These are phyloP conservation scores for Leucopsar rothschildi DNA, from an alignment of 2,113 vertebrate species.

Conservation along the genomic window DNA sequence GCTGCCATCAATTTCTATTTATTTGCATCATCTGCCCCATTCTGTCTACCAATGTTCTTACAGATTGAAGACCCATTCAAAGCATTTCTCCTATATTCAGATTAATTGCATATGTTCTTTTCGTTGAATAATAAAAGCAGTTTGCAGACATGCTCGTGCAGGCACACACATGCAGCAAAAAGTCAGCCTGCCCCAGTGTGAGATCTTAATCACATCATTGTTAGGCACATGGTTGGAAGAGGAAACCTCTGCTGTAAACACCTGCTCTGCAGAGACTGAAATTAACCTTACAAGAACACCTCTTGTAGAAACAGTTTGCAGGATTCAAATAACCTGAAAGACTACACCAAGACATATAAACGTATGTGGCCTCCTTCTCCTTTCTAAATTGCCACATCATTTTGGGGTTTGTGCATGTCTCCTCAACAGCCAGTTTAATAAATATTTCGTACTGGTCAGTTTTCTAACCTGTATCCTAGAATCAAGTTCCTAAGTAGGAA, in stretches of 20 bases:
- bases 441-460: not conserved
- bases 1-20: not conserved
- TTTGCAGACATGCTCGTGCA: not conserved
- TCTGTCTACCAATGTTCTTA: not conserved
- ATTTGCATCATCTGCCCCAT: not conserved
- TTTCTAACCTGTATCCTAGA: not conserved
- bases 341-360: not conserved
- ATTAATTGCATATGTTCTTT: not conserved
- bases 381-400: not conserved
- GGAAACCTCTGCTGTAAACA: slow-evolving; percentile 32
- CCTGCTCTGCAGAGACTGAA: slow-evolving; percentile 8
- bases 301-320: not conserved
- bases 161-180: not conserved
- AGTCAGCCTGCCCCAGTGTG: slow-evolving; percentile 33
- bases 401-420: not conserved
- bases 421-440: not conserved
- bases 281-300: not conserved
- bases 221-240: not conserved
- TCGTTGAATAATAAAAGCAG: not conserved
- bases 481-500: not conserved
- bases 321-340: not conserved
- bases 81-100: not conserved
- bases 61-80: not conserved
- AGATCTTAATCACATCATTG: slow-evolving; percentile 41
- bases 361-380: not conserved